These are phyloP conservation scores for Drosophila subquinaria DNA, from an alignment of 2,888 invertebrate species.

Conservation along the genomic window DNA sequence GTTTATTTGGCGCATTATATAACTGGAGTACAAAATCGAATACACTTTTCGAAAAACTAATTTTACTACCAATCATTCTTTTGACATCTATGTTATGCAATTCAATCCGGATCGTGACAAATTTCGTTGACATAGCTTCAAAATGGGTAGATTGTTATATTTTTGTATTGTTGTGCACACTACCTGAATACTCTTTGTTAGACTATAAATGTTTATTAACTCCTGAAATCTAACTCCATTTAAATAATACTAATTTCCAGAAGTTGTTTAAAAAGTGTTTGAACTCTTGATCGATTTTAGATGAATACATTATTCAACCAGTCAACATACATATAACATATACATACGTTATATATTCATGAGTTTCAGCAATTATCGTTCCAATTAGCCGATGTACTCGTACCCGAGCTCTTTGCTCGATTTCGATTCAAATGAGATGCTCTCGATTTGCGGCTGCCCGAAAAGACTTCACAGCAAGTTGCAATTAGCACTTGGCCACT, in stretches of 20 bases:
- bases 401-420: slow-evolving; percentile 14
- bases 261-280: neutral
- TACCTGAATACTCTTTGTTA: neutral
- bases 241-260: neutral
- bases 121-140: too few relatives aligned
- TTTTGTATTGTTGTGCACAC: too few relatives aligned
- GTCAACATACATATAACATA: neutral
- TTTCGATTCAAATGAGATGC: slow-evolving; percentile 35
- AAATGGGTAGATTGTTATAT: neutral
- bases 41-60: neutral
- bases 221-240: neutral
- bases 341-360: slow-evolving; percentile 21
- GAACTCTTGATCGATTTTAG: slow-evolving; percentile 22
- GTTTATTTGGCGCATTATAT: neutral
- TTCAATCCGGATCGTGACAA: too few relatives aligned
- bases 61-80: neutral
- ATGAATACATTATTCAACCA: slow-evolving; percentile 6
- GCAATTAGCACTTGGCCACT: slow-evolving; percentile 61
- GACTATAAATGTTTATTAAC: neutral
- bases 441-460: slow-evolving; percentile 15
- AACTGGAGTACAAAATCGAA: neutral
- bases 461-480: slow-evolving; percentile 35
- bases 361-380: slow-evolving; percentile 37
- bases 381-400: slow-evolving; percentile 43
- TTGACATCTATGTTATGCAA: neutral